Evolutionary conservation across 1,140 invertebrate species (phyloP).

Genomic region (Piezodorus guildinii): DNA sequence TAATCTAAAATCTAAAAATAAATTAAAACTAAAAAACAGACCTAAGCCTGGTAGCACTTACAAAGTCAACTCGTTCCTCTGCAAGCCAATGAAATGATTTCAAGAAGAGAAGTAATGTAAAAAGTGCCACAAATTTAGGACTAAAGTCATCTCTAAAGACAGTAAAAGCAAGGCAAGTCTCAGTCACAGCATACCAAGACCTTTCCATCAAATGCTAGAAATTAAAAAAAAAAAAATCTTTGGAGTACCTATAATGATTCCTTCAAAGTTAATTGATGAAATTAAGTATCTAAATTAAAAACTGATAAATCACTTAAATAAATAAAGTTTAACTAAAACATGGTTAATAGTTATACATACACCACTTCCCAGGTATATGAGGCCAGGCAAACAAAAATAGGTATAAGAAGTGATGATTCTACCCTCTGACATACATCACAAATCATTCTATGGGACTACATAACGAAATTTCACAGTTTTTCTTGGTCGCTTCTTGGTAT

Average conservation of each 20-base stretch:
- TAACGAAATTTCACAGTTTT: no score
- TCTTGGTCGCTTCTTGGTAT: no score
- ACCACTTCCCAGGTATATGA: no score
- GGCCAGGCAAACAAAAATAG: no score
- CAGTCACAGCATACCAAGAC: slow-evolving; percentile 98
- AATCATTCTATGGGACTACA: no score
- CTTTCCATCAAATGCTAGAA: slow-evolving; percentile 90
- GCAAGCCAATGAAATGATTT: slow-evolving; percentile 99
- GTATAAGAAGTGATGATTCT: no score
- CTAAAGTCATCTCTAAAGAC: slow-evolving; percentile 99
- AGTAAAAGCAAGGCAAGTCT: slow-evolving; percentile 97
- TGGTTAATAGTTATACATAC: no score
- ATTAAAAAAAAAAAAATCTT: neutral
- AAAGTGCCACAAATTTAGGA: slow-evolving; percentile 94
- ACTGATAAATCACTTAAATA: no score
- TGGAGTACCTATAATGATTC: neutral
- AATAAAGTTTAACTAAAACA: neutral
- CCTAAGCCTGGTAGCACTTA: slow-evolving; percentile 45
- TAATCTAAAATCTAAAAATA: no score
- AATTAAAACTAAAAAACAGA: no score
- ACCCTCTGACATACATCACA: no score
- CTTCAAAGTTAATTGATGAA: neutral
- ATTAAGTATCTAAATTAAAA: neutral
- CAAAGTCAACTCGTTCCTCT: slow-evolving; percentile 97
- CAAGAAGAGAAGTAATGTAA: slow-evolving; percentile 90